These are phyloP conservation scores for Scaptomyza caliginosa DNA, from an alignment of 2,888 invertebrate genomes.

Conservation along the genomic window DNA sequence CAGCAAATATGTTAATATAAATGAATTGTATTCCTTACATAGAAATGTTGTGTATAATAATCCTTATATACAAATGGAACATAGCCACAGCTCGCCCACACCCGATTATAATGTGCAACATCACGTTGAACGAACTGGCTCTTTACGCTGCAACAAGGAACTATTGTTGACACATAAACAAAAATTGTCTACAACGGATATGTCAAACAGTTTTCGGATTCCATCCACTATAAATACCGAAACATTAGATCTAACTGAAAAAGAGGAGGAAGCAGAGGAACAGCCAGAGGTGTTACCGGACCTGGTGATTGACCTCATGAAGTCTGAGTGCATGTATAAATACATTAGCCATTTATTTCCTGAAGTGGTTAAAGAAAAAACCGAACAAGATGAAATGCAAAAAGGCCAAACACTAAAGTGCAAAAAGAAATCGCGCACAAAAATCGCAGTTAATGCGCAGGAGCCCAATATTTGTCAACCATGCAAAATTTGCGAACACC, in stretches of 20 bases:
- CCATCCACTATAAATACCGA: neutral
- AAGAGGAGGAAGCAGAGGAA: neutral
- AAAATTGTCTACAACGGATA: neutral
- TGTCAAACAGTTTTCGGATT: too few relatives aligned
- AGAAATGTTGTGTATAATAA: slow-evolving; percentile 12
- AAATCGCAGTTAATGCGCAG: neutral
- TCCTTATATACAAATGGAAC: slow-evolving; percentile 1
- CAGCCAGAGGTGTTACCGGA: neutral
- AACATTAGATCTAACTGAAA: neutral
- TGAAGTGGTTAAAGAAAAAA: neutral
- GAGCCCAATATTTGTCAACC: neutral
- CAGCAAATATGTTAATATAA: neutral
- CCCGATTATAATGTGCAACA: neutral
- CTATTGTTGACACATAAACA: neutral
- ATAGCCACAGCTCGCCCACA: neutral
- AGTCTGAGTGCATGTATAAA: neutral
- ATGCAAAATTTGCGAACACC: slow-evolving; percentile 7
- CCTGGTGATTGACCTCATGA: neutral
- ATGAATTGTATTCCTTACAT: neutral
- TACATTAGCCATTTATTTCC: neutral
- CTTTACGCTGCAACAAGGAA: neutral
- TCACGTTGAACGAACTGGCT: neutral
- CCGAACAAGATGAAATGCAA: neutral
- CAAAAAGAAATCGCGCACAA: neutral
- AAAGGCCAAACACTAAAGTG: neutral